Conservation (phyloP, 2,797 vertebrate species). For the Galaxias olidus region DNA sequence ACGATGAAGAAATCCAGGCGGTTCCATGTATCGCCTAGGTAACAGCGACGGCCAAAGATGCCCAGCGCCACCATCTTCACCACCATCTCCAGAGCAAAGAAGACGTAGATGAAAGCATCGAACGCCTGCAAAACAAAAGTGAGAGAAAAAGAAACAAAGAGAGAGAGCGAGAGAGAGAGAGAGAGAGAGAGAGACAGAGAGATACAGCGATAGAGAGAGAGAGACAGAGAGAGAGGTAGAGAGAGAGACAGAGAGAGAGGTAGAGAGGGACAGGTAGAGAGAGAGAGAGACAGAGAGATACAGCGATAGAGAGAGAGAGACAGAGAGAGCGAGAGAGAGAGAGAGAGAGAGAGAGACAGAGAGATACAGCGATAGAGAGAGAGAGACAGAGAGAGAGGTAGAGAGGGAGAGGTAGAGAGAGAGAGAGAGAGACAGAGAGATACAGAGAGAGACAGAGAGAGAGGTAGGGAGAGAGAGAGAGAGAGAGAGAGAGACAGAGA, state of each 20-base stretch:
- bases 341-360: neutral
- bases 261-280: too few relatives aligned
- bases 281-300: neutral
- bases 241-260: too few relatives aligned
- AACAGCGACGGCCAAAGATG: conserved; percentile 94
- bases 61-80: conserved; percentile 96
- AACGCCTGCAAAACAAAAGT: conserved; percentile 80
- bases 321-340: neutral
- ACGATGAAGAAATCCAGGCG: conserved; percentile 98
- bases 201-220: neutral
- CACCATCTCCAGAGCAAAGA: conserved; percentile 98
- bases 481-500: neutral
- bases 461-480: neutral
- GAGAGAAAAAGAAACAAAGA: neutral
- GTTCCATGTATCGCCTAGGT: conserved; percentile 99
- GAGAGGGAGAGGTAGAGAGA: neutral
- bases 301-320: neutral
- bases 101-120: conserved; percentile 96
- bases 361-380: neutral
- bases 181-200: neutral
- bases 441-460: neutral
- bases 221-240: neutral
- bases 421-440: neutral
- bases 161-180: conserved; percentile 2
- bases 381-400: neutral